These are phyloP conservation scores for Lontra canadensis DNA, from an alignment of 2,113 vertebrate genomes.

Conservation along the genomic window DNA sequence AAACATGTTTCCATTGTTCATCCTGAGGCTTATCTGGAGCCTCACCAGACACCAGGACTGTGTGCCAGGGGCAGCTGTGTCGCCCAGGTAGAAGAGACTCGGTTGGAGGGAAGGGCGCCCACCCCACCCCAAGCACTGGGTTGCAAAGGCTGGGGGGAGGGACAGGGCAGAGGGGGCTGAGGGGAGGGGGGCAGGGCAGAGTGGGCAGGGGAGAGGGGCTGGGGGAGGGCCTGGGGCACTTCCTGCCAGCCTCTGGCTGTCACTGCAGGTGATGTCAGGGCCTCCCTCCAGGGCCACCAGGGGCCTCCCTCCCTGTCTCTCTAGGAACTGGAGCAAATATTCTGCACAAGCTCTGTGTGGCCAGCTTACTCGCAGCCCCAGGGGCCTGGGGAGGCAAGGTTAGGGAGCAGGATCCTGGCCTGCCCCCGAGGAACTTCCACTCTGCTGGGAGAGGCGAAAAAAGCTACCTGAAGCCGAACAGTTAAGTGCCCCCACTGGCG, in stretches of 20 bases:
- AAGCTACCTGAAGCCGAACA: not conserved
- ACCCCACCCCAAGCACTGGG: not conserved
- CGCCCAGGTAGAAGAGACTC: not conserved
- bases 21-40: not conserved
- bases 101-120: not conserved
- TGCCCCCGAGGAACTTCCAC: not conserved
- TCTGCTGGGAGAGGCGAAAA: not conserved
- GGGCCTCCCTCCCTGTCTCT: not conserved
- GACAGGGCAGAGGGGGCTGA: too few relatives aligned
- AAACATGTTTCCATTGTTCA: not conserved
- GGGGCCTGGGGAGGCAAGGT: too few relatives aligned
- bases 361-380: not conserved
- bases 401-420: not conserved
- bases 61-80: not conserved
- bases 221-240: not conserved
- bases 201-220: too few relatives aligned
- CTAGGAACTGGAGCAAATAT: not conserved
- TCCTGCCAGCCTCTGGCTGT: not conserved
- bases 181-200: too few relatives aligned
- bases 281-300: not conserved
- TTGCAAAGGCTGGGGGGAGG: not conserved
- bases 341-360: not conserved
- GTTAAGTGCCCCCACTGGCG: not conserved
- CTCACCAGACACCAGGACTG: not conserved
- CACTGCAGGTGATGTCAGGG: not conserved